Conservation (phyloP, 2,797 vertebrate species). For the Propithecus deckenii region DNA sequence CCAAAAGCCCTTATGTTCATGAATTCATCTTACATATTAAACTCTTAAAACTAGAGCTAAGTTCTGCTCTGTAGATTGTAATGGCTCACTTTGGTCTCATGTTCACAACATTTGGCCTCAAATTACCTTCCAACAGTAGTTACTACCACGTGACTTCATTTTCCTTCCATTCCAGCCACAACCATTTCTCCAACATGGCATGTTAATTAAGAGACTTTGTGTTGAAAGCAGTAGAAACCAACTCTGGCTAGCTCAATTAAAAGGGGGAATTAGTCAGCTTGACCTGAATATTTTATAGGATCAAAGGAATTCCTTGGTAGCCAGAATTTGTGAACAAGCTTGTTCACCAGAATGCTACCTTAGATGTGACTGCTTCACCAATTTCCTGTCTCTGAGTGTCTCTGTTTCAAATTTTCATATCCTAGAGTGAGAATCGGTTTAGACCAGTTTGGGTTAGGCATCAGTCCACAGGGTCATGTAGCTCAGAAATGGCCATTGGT, state of each 20-base stretch:
- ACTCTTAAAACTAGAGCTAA: neutral
- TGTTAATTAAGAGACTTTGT: neutral
- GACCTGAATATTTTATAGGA: neutral
- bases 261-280: neutral
- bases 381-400: neutral
- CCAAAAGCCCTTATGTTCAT: neutral
- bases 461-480: neutral
- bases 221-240: neutral
- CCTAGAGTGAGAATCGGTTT: neutral
- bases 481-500: neutral
- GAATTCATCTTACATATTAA: neutral
- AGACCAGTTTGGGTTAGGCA: neutral
- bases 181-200: neutral
- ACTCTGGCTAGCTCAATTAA: neutral
- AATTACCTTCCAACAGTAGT: neutral
- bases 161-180: neutral
- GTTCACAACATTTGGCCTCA: neutral
- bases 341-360: neutral
- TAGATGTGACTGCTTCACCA: neutral
- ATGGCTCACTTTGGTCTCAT: neutral
- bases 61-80: neutral
- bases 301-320: neutral
- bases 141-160: neutral
- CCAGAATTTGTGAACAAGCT: neutral
- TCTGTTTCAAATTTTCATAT: neutral